A percentile compares a stretch with the other conserved stretches of the same genome.
Conservation (phyloP, 2,888 invertebrate genomes). For the Drosophila maculinotata region DNA sequence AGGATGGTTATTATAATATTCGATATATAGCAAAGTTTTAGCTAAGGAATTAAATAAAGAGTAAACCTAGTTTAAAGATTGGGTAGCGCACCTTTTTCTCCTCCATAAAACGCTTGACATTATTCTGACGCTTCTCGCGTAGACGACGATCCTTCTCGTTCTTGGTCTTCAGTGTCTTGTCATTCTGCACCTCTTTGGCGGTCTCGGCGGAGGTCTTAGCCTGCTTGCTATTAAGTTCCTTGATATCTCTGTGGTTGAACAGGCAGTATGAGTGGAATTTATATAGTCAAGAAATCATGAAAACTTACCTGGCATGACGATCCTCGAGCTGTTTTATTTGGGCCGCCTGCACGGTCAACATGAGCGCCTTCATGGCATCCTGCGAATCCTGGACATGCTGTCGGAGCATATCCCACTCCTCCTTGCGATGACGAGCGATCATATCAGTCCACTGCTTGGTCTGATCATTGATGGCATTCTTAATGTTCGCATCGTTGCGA, state of each 20-base stretch:
- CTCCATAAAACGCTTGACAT: conserved; percentile 98
- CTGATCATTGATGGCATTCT: conserved; percentile 95
- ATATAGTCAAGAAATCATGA: not conserved
- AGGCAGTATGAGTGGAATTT: not conserved
- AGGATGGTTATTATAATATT: no score
- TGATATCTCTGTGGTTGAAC: conserved; percentile 90
- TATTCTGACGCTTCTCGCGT: conserved; percentile 98
- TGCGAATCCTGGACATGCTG: conserved; percentile 94
- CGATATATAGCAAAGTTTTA: no score
- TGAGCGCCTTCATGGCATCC: conserved; percentile 89
- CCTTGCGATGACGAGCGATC: conserved; percentile 92
- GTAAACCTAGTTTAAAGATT: no score
- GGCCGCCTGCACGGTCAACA: conserved; percentile 92
- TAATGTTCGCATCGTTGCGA: conserved; percentile 91
- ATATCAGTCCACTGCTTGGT: conserved; percentile 97
- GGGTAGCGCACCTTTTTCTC: conserved; percentile 93
- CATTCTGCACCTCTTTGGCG: conserved; percentile 96
- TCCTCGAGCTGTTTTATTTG: conserved; percentile 96
- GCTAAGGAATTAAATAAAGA: no score
- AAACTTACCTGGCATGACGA: conserved; percentile 89
- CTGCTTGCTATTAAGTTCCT: conserved; percentile 97
- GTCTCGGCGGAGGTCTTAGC: conserved; percentile 99
- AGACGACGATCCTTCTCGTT: conserved; percentile 97
- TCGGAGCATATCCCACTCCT: conserved; percentile 93
- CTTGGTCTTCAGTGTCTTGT: conserved; percentile 98